phyloP scores from a whole-genome alignment of 2,113 vertebrate genomes.

The Anarhynchus alexandrinus region DNA sequence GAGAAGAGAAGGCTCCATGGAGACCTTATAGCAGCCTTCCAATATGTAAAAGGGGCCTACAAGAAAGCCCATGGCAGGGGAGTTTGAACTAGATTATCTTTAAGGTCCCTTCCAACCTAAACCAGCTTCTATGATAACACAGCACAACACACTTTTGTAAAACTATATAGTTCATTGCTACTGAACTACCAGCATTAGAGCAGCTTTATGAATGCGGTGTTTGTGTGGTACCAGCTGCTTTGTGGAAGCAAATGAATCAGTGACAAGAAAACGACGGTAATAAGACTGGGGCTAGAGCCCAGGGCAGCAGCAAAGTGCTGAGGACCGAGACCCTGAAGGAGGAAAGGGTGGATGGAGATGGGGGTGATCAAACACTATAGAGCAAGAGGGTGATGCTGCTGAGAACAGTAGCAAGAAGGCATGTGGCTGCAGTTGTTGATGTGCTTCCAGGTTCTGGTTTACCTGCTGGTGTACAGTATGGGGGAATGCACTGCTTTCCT shows the following conservation, averaged over 20 bases:
- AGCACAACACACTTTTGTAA: not conserved
- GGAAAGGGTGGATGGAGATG: not conserved
- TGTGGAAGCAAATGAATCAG: not conserved
- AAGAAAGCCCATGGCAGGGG: too few relatives aligned
- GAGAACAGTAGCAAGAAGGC: not conserved
- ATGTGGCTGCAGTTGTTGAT: not conserved
- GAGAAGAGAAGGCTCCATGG: too few relatives aligned
- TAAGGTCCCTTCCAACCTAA: too few relatives aligned
- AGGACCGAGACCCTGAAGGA: not conserved
- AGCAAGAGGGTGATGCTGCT: not conserved
- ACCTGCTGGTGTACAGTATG: not conserved
- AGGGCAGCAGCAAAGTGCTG: not conserved
- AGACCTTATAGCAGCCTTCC: too few relatives aligned
- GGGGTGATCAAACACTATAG: not conserved
- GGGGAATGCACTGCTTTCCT: not conserved
- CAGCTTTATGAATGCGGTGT: not conserved
- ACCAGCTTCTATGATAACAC: too few relatives aligned
- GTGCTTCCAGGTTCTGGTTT: not conserved
- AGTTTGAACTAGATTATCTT: too few relatives aligned
- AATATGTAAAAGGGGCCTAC: too few relatives aligned
- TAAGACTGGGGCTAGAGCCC: not conserved
- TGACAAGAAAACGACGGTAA: not conserved
- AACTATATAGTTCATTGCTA: accelerated
- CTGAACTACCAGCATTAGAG: not conserved
- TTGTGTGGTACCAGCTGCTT: not conserved